A percentile compares a stretch with the other conserved stretches of the same genome.
phyloP scores from a whole-genome alignment of 1,140 invertebrate genomes.

The Papilio polytes region DNA sequence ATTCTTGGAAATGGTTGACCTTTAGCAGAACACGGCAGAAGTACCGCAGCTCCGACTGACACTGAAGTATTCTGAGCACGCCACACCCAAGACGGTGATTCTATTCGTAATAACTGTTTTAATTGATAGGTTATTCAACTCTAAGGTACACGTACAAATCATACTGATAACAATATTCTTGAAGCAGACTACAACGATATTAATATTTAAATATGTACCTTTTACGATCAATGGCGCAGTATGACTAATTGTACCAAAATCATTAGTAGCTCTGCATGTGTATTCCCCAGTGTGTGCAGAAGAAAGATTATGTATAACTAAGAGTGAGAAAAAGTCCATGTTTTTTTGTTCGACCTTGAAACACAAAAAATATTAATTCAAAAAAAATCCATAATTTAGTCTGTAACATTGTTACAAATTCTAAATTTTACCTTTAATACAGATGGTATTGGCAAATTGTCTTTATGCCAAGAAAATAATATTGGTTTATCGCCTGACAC shows the following conservation, averaged over 20 bases:
- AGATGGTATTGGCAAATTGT: constrained; percentile 76
- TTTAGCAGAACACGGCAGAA: constrained; percentile 76
- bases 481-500: constrained; percentile 80
- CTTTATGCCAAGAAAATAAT: constrained; percentile 78
- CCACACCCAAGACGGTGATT: constrained; percentile 77
- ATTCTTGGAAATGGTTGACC: constrained; percentile 74
- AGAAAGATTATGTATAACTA: constrained; percentile 91
- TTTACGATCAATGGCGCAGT: constrained; percentile 91
- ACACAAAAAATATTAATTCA: constrained; percentile 21
- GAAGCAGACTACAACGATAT: constrained; percentile 9
- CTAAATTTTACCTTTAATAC: constrained; percentile 62
- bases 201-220: constrained; percentile 84
- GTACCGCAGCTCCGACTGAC: constrained; percentile 72
- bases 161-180: neutral
- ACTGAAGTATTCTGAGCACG: constrained; percentile 77
- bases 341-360: constrained; percentile 78
- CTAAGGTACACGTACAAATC: constrained; percentile 10
- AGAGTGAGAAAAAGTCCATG: constrained; percentile 84
- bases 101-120: constrained; percentile 73
- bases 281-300: constrained; percentile 92
- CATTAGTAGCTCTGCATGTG: constrained; percentile 89
- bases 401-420: neutral
- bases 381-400: neutral
- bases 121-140: constrained; percentile 67
- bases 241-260: constrained; percentile 89